Base-by-base conservation (phyloP, 1,140 invertebrate genomes). In the Lordiphosa mommai region DNA sequence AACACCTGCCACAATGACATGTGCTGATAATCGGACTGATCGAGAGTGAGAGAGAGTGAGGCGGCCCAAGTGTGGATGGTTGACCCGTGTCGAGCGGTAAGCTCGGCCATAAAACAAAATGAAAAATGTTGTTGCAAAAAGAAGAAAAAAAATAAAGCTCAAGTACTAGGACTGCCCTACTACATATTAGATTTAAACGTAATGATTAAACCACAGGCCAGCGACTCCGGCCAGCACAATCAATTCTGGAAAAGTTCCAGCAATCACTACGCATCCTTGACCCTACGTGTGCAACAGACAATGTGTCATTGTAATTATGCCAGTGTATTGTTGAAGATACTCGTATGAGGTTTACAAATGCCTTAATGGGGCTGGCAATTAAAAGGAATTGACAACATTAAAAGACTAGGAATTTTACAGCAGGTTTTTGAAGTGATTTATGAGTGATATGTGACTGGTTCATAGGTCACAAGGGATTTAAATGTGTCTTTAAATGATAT, bases 1-100 rank as follows among this genome's bases (percentile, higher is more conserved):
- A 65, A 82, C 68, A 84, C 77, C 77, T 84, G 77, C 72, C 76
- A 68, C 77, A 84, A 82, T 79, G 76, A 79, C 74, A 80, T 63
- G 71, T 82, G 74, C 74, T 67, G 63, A 67, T 64, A 36, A 47
- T 52, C 69, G 44, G 51, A 49, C 52, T 51, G 51, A 23, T 23
- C 46, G 59, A 60, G 40, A 53, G 27, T 61, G 47, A 55, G 47
- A 52, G 34, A 43, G 17, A 47, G 59, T 37, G 10, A 44, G 29
- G 51, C 52, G 67, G 66, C 56, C 68, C 36, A 37, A 53, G 64
- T 66, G 41, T 37, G 37, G 48, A 50, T 33, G 16, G 17, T 51
- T 71, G 76, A 80, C 77, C 74, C 57, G 61, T 52, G 61, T 59
- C 27, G 52, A 69, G 56, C 64, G 36, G 50, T 64, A 14, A 50